phyloP scores from a whole-genome alignment of 2,797 vertebrate species.

The Peromyscus melanophrys region DNA sequence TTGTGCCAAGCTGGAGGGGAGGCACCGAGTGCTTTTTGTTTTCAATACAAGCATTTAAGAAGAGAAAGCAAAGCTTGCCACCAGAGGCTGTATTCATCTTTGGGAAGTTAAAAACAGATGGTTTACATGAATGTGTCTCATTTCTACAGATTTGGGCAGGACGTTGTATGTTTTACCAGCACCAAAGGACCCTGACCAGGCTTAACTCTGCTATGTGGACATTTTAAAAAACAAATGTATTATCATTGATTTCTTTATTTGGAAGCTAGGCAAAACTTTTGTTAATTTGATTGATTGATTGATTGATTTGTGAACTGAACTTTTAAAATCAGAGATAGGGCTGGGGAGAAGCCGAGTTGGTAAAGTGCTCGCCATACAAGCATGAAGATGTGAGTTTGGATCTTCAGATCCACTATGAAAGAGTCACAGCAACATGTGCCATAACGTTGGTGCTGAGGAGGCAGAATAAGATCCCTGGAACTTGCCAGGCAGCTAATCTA shows the following conservation, averaged over 20 bases:
- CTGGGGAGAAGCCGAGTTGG: background rate
- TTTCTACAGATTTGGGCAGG: background rate
- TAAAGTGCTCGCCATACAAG: background rate
- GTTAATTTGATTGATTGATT: background rate
- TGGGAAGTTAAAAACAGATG: conserved; percentile 38
- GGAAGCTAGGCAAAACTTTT: background rate
- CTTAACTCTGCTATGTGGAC: background rate
- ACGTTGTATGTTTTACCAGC: background rate
- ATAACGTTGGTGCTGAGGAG: background rate
- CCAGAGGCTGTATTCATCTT: background rate
- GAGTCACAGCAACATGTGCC: background rate
- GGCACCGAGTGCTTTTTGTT: background rate
- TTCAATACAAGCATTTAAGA: conserved; percentile 41
- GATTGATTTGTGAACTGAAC: background rate
- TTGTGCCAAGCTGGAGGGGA: background rate
- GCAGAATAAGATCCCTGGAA: background rate
- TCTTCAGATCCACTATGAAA: background rate
- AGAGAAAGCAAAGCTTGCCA: background rate
- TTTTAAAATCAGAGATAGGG: conserved; percentile 34
- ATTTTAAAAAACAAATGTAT: background rate
- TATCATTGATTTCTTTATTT: background rate
- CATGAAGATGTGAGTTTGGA: no score
- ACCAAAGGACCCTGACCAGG: background rate
- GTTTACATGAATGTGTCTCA: background rate
- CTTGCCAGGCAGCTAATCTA: background rate